Evolutionary conservation across 2,797 vertebrate genomes (phyloP).

Genomic region (Tapera naevia): DNA sequence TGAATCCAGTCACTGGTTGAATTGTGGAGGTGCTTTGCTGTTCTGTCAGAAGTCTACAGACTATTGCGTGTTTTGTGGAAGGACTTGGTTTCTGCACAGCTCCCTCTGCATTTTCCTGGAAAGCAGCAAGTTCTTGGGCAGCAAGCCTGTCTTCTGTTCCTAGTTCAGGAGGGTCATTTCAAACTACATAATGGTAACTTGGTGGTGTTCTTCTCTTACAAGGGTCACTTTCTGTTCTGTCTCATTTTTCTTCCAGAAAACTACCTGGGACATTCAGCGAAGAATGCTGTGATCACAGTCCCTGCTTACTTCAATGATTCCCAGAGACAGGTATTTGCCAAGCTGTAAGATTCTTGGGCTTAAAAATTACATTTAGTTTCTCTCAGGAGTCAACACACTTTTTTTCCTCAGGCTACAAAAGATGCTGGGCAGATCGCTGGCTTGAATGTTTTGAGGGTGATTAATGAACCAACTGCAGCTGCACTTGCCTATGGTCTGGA

Average conservation of each 20-base stretch:
- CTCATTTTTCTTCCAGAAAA: constrained; percentile 80
- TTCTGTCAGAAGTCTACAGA: not conserved
- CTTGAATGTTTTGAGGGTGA: constrained; percentile 94
- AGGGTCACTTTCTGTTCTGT: not conserved
- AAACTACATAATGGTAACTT: too few relatives aligned
- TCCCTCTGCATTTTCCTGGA: not conserved
- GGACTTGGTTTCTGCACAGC: not conserved
- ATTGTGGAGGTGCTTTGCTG: not conserved
- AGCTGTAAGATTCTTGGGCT: not conserved
- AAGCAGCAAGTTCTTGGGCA: not conserved
- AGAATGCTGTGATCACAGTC: constrained; percentile 96
- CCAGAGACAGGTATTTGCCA: constrained; percentile 89
- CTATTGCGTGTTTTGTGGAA: not conserved
- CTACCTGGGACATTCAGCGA: constrained; percentile 90
- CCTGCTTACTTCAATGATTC: constrained; percentile 99
- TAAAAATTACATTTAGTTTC: not conserved
- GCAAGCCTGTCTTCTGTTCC: not conserved
- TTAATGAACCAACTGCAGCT: constrained; percentile 97
- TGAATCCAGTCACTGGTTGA: not conserved
- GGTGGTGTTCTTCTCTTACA: not conserved
- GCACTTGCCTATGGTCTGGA: constrained; percentile 97
- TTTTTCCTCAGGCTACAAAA: constrained; percentile 88
- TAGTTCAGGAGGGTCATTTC: not conserved
- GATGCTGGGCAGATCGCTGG: constrained; percentile 96
- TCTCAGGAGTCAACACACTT: not conserved